phyloP scores from a whole-genome alignment of 2,797 vertebrate genomes.

The Melanotaenia nigrans region DNA sequence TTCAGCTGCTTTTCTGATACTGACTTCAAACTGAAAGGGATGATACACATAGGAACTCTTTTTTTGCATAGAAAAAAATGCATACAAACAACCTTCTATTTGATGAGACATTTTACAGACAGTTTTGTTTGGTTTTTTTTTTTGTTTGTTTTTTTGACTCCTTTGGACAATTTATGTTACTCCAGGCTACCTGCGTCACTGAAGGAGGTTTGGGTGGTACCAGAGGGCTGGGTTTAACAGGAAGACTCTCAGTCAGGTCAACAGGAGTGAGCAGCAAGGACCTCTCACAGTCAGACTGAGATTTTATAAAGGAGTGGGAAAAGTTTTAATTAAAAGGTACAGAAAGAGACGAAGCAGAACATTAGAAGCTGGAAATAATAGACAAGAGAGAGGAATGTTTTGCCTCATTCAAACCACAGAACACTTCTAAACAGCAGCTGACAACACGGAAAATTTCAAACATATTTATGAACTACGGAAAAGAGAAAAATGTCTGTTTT shows the following conservation, averaged over 20 bases:
- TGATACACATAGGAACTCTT: constrained; percentile 75
- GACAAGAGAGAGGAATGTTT: constrained; percentile 32
- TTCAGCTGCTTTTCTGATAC: constrained; percentile 83
- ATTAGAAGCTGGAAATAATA: constrained; percentile 34
- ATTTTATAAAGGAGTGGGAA: constrained; percentile 58
- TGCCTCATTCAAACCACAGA: constrained; percentile 15
- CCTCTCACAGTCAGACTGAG: constrained; percentile 75
- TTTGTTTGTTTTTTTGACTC: not conserved
- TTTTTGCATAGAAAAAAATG: too few species aligned
- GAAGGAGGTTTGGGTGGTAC: constrained; percentile 79
- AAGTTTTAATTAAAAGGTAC: constrained; percentile 50
- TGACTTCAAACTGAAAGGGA: constrained; percentile 88
- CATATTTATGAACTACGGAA: constrained; percentile 14
- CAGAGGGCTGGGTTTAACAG: constrained; percentile 80
- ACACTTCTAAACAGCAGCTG: constrained; percentile 7
- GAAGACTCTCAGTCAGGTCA: constrained; percentile 79
- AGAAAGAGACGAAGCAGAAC: constrained; percentile 50
- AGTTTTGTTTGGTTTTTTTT: not conserved
- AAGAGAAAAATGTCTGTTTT: constrained; percentile 2
- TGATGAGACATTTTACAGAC: constrained; percentile 7
- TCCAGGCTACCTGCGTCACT: constrained; percentile 86
- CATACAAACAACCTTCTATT: not conserved
- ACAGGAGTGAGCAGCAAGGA: constrained; percentile 72
- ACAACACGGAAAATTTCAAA: constrained; percentile 26
- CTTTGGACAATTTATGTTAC: constrained; percentile 6